Evolutionary conservation across 2,888 invertebrate genomes (phyloP), one percentile per base, ranked within the genome.

Genomic region (Folsomia candida): DNA sequence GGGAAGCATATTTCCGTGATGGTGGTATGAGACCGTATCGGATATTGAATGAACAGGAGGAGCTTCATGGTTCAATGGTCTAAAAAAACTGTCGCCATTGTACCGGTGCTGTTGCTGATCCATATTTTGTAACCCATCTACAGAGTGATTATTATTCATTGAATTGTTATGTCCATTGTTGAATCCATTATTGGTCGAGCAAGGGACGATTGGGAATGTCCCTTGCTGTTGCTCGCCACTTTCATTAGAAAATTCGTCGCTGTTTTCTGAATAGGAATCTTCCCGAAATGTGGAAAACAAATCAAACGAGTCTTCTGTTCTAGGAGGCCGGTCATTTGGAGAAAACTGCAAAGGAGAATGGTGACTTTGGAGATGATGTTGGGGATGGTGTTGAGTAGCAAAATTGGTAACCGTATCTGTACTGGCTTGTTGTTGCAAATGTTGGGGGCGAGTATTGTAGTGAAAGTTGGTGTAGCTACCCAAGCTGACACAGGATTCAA

Each of bases 381-480:
- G 20, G 27, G 20, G 28, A 28, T 28, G 24, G 28, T 14, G 62
- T 6, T 14, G 77, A 80, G 77, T 80, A 27, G 83, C 83, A 2
- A 83, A 82, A 68, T 76, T 57, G 47, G 62, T 68, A n/a, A 65
- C 86, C 72, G 84, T 82, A 26, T 87, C 85, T 72, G 69, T 65
- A 28, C n/a, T n/a, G n/a, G n/a, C n/a, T n/a, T n/a, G n/a, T n/a
- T n/a, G n/a, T n/a, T n/a, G n/a, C n/a, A n/a, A n/a, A n/a, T n/a
- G n/a, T 47, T 73, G 37, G 37, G 37, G 63, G 18, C 51, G 58
- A 60, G 37, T 63, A 18, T 65, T 47, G 27, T 89, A 89, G 81
- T 90, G 90, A 64, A 90, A 85, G 82, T 88, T 89, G 77, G 87
- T 88, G 81, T 89, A 90, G 81, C 87, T 88, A 27, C 88, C 88